Evolutionary conservation across 2,113 vertebrate genomes (phyloP).

Genomic region (Callithrix jacchus): DNA sequence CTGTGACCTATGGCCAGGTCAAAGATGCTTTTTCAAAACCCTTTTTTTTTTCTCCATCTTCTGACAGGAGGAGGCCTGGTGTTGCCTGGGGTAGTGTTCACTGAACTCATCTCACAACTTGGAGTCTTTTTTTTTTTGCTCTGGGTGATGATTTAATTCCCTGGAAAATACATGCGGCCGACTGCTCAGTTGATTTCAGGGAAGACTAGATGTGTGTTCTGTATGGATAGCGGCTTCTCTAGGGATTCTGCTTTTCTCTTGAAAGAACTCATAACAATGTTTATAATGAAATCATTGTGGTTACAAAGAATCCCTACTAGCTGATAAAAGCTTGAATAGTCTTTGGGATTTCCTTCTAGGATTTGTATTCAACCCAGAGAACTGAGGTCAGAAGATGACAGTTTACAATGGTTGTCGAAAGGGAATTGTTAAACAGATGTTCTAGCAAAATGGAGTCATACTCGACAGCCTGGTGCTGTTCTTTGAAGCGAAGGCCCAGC

Average conservation of each 20-base stretch:
- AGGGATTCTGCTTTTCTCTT: not conserved
- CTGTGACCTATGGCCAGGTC: not conserved
- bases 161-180: not conserved
- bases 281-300: conserved; percentile 40
- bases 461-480: not conserved
- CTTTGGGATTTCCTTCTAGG: conserved; percentile 52
- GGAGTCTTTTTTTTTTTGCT: not conserved
- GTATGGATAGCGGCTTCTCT: not conserved
- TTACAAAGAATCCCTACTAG: conserved; percentile 43
- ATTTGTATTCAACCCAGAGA: conserved; percentile 53
- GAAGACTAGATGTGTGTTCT: not conserved
- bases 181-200: not conserved
- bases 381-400: conserved; percentile 58
- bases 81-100: not conserved
- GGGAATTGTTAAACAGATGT: conserved; percentile 53
- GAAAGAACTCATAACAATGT: conserved; percentile 9
- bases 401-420: conserved; percentile 65
- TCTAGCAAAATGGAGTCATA: conserved; percentile 67
- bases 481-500: conserved; percentile 60
- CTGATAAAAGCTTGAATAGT: conserved; percentile 18
- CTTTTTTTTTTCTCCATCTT: not conserved
- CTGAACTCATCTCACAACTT: not conserved
- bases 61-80: not conserved
- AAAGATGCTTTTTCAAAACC: not conserved
- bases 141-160: conserved; percentile 26